Evolutionary conservation across 1,140 invertebrate genomes (phyloP), one percentile per base, ranked within the genome.

Genomic region (Drosophila albomicans): DNA sequence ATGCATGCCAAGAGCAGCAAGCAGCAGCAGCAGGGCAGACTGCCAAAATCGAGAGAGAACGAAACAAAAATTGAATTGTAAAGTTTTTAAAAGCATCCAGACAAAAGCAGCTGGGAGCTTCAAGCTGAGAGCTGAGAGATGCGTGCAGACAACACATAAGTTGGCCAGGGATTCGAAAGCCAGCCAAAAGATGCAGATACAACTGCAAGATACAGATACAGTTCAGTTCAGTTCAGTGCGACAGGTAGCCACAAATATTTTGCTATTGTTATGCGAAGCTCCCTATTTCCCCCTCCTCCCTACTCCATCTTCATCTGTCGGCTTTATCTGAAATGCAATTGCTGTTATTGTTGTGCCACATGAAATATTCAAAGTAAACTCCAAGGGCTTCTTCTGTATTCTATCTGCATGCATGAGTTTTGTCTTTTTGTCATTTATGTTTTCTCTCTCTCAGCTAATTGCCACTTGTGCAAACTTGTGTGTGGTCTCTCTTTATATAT

Each of bases 11-110:
- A 75, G 66, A 72, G 70, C 62, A 20, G 38, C 52, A 20, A 20
- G 20, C 20, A 20, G 20, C 20, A 72, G 70, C 62, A 20, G 38
- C 52, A 20, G 25, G 58, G 58, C 74, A 78, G 78, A 78, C 78
- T 78, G 78, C 78, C 78, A 88, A 84, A 84, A 75, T 56, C 20
- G 38, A 54, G 61, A 62, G 43, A 54, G 30, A 46, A 45, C 20
- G 35, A 70, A 38, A 70, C 20, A 59, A 56, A 72, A 81, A 90
- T 90, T 90, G 86, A 90, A 89, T 90, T 89, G 86, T 90, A 86
- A 90, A 89, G 75, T 86, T 89, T 86, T 86, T 75, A 75, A 88
- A 81, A 87, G 71, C 65, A 56, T 65, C 46, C 84, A 89, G 85
- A 82, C 84, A 88, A 88, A 68, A 76, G 82, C 76, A 45, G 41